Evolutionary conservation across 2,113 vertebrate genomes (phyloP).

Genomic region (Mus musculus): GRCm39 chr14:87755001-87755500

Average conservation of each 20-base stretch:
- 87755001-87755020: slow-evolving; percentile 50
- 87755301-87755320: neutral
- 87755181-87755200: slow-evolving; percentile 61
- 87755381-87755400: slow-evolving; percentile 48
- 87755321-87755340: slow-evolving; percentile 15
- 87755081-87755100: slow-evolving; percentile 58
- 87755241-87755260: neutral
- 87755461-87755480: neutral
- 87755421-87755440: neutral
- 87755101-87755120: slow-evolving; percentile 29
- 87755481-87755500: neutral
- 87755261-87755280: neutral
- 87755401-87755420: neutral
- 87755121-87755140: slow-evolving; percentile 51
- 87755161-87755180: slow-evolving; percentile 55
- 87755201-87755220: slow-evolving; percentile 3
- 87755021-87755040: slow-evolving; percentile 59
- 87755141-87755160: slow-evolving; percentile 46
- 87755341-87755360: neutral
- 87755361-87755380: neutral
- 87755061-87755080: slow-evolving; percentile 29
- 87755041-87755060: slow-evolving; percentile 44
- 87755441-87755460: neutral
- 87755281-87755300: neutral
- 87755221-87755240: slow-evolving; percentile 42